A percentile compares a stretch with the other conserved stretches of the same genome.
phyloP scores from a whole-genome alignment of 2,113 vertebrate genomes.

The Tyto alba region DNA sequence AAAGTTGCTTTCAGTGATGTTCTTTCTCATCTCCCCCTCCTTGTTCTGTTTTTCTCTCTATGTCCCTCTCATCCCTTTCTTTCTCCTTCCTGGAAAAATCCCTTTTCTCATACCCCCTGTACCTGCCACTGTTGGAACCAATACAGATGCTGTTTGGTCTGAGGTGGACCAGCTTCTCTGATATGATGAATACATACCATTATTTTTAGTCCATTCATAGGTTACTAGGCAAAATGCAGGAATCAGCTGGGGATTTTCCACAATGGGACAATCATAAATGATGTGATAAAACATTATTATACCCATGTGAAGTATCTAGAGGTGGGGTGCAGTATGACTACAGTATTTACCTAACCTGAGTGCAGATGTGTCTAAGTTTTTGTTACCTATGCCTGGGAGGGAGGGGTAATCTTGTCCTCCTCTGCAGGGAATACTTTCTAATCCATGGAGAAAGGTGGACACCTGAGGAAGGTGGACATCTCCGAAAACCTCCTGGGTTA shows the following conservation, averaged over 20 bases:
- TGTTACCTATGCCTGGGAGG: background rate
- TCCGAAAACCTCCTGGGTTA: background rate
- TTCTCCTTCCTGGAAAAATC: background rate
- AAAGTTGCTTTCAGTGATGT: background rate
- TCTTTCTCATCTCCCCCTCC: background rate
- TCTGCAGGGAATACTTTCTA: background rate
- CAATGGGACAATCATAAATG: background rate
- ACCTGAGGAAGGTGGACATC: background rate
- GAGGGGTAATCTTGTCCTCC: background rate
- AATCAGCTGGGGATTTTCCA: background rate
- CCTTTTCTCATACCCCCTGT: background rate
- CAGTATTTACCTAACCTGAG: background rate
- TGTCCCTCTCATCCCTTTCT: background rate
- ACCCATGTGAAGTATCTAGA: background rate
- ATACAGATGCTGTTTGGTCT: background rate
- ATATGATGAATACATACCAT: background rate
- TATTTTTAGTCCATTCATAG: background rate
- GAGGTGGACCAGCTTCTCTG: background rate
- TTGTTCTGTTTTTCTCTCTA: background rate
- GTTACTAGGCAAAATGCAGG: background rate
- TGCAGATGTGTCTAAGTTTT: background rate
- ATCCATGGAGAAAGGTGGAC: background rate
- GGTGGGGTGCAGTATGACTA: background rate
- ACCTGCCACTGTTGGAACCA: background rate
- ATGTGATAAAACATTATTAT: background rate